A percentile compares a stretch with the other conserved stretches of the same genome.
Evolutionary conservation across 2,888 invertebrate species (phyloP).

Genomic region (Meteorus colon): DNA sequence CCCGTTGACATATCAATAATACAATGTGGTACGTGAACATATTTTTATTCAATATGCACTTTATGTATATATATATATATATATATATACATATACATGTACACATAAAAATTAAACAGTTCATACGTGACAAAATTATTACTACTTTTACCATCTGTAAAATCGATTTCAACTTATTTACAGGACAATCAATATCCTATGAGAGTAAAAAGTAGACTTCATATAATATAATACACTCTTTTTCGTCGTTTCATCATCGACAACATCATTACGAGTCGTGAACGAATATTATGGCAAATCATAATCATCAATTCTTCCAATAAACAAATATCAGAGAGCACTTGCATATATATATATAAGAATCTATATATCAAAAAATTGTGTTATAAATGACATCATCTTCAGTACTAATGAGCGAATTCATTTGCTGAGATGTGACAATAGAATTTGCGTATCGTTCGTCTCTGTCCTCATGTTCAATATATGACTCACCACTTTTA

Average conservation of each 20-base stretch:
- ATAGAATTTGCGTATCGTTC: constrained; percentile 64
- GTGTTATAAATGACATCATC: constrained; percentile 70
- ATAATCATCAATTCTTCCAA: neutral
- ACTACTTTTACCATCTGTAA: neutral
- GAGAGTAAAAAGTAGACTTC: neutral
- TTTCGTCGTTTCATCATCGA: neutral
- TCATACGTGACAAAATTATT: constrained; percentile 5
- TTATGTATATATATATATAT: constrained; percentile 19
- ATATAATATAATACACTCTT: constrained; percentile 15
- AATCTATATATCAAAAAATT: constrained; percentile 61
- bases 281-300: constrained; percentile 9
- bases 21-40: neutral
- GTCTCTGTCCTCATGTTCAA: constrained; percentile 42
- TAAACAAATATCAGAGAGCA: constrained; percentile 12
- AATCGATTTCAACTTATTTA: constrained; percentile 11
- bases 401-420: constrained; percentile 67
- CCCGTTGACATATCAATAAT: neutral
- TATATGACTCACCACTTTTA: constrained; percentile 59
- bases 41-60: constrained; percentile 13
- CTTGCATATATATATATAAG: neutral
- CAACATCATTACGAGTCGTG: neutral
- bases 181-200: constrained; percentile 8
- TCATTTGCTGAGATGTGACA: constrained; percentile 61
- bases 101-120: constrained; percentile 32
- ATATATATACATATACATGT: neutral